Evolutionary conservation across 1,140 invertebrate species (phyloP).

Genomic region (Drosophila pallidifrons): DNA sequence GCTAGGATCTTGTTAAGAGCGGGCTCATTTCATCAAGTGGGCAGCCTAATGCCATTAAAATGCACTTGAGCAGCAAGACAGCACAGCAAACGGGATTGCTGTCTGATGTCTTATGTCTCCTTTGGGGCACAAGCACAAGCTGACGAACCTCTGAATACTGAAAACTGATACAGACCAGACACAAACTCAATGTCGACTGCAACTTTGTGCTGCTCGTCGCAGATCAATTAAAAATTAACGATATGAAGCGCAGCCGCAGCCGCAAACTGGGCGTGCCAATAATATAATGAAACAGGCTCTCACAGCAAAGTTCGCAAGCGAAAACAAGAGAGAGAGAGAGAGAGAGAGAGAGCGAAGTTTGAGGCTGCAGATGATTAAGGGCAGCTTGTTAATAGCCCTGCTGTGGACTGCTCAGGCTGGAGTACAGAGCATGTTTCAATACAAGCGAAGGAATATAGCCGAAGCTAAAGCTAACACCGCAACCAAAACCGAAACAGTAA

Average conservation of each 20-base stretch:
- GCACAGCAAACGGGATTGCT: slow-evolving; percentile 8
- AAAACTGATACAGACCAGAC: slow-evolving; percentile 1
- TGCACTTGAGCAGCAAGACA: slow-evolving; percentile 63
- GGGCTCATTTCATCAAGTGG: slow-evolving; percentile 54
- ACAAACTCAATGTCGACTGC: slow-evolving; percentile 51
- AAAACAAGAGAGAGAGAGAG: slow-evolving; percentile 1
- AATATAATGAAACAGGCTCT: slow-evolving; percentile 81
- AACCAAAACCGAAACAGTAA: slow-evolving; percentile 14
- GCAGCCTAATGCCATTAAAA: slow-evolving; percentile 76
- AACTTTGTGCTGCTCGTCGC: slow-evolving; percentile 52
- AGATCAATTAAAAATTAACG: slow-evolving; percentile 85
- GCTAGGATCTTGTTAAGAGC: slow-evolving; percentile 79
- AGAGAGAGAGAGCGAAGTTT: neutral
- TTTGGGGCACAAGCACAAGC: slow-evolving; percentile 48
- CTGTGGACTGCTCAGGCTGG: neutral
- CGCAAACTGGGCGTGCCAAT: slow-evolving; percentile 80
- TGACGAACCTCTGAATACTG: slow-evolving; percentile 60
- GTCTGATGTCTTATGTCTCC: slow-evolving; percentile 15
- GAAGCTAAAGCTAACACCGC: neutral
- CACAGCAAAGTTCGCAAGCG: neutral
- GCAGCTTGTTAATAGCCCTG: slow-evolving; percentile 40
- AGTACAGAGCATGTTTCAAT: slow-evolving; percentile 2
- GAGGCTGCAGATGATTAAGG: slow-evolving; percentile 52
- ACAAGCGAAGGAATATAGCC: neutral
- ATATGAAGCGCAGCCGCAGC: slow-evolving; percentile 74